Evolutionary conservation across 2,888 invertebrate genomes (phyloP), one percentile per base, ranked within the genome.

Genomic region (Conchocele bisecta): DNA sequence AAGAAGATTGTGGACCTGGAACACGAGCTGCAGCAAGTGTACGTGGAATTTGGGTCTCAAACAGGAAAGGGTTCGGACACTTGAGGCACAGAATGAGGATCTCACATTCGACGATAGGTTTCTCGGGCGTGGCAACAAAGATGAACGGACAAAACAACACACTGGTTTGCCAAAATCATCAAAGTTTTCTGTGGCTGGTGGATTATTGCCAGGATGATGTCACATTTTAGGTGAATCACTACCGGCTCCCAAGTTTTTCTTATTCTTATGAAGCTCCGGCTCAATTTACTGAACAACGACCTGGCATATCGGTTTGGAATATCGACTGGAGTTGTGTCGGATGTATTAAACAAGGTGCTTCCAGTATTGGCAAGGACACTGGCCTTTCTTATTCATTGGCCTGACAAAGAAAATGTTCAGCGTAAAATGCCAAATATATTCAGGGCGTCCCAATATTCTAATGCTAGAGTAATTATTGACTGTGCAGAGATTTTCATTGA

Each of bases 401-500:
- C 51, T 15, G n/a, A 28, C 5, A 51, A 31, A 31, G 31, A 31
- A 13, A 17, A 13, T 15, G 31, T 3, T 17, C 11, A 1, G 20
- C 13, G 7, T 7, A 63, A 63, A 17, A 29, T 58, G 48, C 63
- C 69, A 24, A 61, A 22, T 24, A n/a, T 35, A 29, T 70, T 70
- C 42, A 51, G 39, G 31, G 17, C n/a, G 9, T 42, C 50, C 11
- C n/a, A n/a, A n/a, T 70, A 64, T 41, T 29, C 22, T 15, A 58
- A 59, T 7, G 35, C 35, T 24, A 26, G 53, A 7, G 58, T 59
- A 7, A 70, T 64, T 6, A 70, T 58, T 29, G 64, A 70, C 48
- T 70, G 64, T 48, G 44, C 17, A 26, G 70, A 64, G 28, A 51
- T 64, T 4, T 70, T 64, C 31, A 70, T 70, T 44, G 28, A 67